Percentiles rank a stretch among this genome's conserved stretches.
phyloP scores from a whole-genome alignment of 1,140 invertebrate species.

The Conus ventricosus region DNA sequence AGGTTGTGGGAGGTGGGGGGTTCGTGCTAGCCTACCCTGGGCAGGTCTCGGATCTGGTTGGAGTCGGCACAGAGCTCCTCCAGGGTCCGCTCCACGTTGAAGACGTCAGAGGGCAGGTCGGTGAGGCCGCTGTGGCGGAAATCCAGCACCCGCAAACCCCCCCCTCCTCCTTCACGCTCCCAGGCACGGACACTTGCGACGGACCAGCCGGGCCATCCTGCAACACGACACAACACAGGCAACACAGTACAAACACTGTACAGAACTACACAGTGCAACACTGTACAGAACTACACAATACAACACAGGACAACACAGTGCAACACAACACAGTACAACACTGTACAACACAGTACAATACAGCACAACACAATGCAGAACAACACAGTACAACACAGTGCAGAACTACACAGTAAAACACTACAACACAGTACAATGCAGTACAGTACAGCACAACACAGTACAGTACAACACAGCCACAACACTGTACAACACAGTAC shows the following conservation, averaged over 20 bases:
- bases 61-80: conserved; percentile 98
- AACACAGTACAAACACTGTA: not conserved
- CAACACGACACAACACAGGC: not conserved
- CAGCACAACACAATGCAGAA: no score
- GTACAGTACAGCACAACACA: no score
- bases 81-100: conserved; percentile 95
- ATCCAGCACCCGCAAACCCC: conserved; percentile 98
- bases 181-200: conserved; percentile 68
- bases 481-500: no score
- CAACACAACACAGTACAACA: no score
- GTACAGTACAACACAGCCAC: no score
- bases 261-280: not conserved
- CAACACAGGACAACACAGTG: no score
- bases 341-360: no score
- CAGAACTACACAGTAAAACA: no score
- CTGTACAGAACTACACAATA: not conserved
- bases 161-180: conserved; percentile 67
- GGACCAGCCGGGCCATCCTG: conserved; percentile 58
- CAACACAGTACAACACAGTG: no score
- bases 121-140: conserved; percentile 97
- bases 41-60: conserved; percentile 97
- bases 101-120: conserved; percentile 96
- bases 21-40: conserved; percentile 85
- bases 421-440: no score
- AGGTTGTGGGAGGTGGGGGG: no score